Base-by-base conservation (phyloP, 1,140 invertebrate genomes). In the Danaus plexippus region DNA sequence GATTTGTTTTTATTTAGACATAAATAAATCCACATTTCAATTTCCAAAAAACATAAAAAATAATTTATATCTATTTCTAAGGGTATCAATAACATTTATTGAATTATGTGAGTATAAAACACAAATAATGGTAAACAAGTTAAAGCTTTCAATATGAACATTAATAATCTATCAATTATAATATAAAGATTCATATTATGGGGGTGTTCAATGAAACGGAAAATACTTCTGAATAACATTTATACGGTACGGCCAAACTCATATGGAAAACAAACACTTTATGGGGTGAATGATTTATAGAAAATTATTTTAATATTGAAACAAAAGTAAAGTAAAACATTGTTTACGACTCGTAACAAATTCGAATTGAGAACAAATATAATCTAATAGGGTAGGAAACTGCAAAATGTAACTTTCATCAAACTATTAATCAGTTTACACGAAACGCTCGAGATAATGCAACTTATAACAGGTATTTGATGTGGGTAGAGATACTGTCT, bases 201-300 rank as follows among this genome's bases (percentile, higher is more conserved):
- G 67, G 75, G 72, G 69, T 61, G 65, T 61, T 71, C 74, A 72
- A 78, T 77, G 74, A 64, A 47, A 64, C 52, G 69, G 75, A 80
- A 80, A 80, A 80, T 77, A 67, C 69, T 75, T 73, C 78, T 75
- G 68, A 71, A 75, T 67, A 75, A 69, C 61, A 73, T 62, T 58
- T 62, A 64, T 66, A 57, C 57, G 63, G 54, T 68, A 64, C 62
- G 69, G 69, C 66, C 55, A 61, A 51, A 57, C 51, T 61, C 66
- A 70, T 75, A 75, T 76, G 57, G 66, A 66, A 69, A 75, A 69
- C 65, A 76, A 73, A 76, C 73, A 68, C 62, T 51, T 46, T 60
- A 60, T 60, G 54, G 47, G 15, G 52, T 49, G 41, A 59, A 52
- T 32, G 42, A 54, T 43, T 51, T 41, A 48, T 47, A 47, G 52